Conservation (phyloP, 2,888 invertebrate species). For the Hanleya hanleyi region DNA sequence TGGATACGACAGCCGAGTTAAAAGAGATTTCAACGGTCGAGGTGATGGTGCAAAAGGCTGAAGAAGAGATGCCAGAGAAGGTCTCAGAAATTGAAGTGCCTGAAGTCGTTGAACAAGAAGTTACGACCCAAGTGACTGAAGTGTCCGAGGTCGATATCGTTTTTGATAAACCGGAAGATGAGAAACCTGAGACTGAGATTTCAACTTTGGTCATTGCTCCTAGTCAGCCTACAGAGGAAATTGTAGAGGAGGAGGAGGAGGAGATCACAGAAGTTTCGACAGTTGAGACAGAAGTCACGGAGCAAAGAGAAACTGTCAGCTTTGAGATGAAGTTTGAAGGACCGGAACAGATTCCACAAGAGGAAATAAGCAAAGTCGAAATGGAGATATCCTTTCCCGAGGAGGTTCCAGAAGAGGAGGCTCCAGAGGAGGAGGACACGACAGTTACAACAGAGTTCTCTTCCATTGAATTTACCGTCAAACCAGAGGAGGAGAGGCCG, state of each 20-base stretch:
- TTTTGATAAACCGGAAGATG: conserved; percentile 1
- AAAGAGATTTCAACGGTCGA: conserved; percentile 30
- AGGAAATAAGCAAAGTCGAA: conserved; percentile 23
- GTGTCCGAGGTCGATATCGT: not conserved
- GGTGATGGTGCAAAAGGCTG: conserved; percentile 34
- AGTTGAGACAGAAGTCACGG: not conserved
- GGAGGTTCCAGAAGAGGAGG: conserved; percentile 27
- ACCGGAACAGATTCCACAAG: conserved; percentile 17
- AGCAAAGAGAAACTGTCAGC: conserved; percentile 29
- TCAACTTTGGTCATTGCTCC: conserved; percentile 10
- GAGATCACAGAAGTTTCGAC: conserved; percentile 28
- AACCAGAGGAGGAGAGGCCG: conserved; percentile 43
- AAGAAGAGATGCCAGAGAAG: conserved; percentile 37
- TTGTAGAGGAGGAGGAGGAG: not conserved
- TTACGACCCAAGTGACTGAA: not conserved
- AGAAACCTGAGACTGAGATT: conserved; percentile 3
- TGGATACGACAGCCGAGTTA: conserved; percentile 20
- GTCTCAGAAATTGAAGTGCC: conserved; percentile 8
- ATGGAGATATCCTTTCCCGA: conserved; percentile 24
- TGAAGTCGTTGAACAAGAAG: conserved; percentile 7
- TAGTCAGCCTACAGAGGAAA: conserved; percentile 7
- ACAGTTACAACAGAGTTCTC: conserved; percentile 33
- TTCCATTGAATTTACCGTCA: conserved; percentile 29
- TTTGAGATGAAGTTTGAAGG: conserved; percentile 11
- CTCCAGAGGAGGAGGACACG: conserved; percentile 24